Base-by-base conservation (phyloP, 2,888 invertebrate species). In the Ophraella communa region DNA sequence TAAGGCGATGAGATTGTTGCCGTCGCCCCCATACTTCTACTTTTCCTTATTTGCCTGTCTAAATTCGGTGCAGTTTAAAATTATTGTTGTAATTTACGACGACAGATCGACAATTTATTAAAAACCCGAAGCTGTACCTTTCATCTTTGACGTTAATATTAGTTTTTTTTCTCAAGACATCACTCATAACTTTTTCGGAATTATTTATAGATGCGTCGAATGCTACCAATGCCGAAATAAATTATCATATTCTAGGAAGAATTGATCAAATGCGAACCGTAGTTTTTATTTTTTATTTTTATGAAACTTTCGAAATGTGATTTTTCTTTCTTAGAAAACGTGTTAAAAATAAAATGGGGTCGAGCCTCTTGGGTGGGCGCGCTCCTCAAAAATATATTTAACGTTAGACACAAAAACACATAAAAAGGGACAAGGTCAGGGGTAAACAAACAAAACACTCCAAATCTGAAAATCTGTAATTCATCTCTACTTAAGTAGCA, bases 41-140 rank as follows among this genome's bases (percentile, higher is more conserved):
- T 68, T 72, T 71, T 68, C 63, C 66, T 67, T 69, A 64, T 68
- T 72, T 72, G 69, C 69, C 70, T 72, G 68, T 71, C 62, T 47
- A 54, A 65, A 65, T 67, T 57, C 45, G 47, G 64, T 69, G 68
- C 66, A 62, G 67, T 66, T 67, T 64, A 64, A 52, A 70, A 66
- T 69, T 70, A 72, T 66, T 67, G 64, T 64, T 56, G 44, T 70
- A 69, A 70, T 71, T 71, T 72, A 72, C 69, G 54, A 61, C 62
- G 65, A 68, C 67, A 60, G 67, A 59, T 61, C 51, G 62, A 59
- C 64, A 62, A 70, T 69, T 65, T 62, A 66, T 69, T 66, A 65
- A 58, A 55, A 64, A 64, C 47, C 59, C 61, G 65, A 64, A 65
- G 64, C 60, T 62, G 58, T 33, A 10, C 11, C 33, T 60, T 62